phyloP scores from a whole-genome alignment of 2,113 vertebrate genomes.

The Dendropsophus ebraccatus region DNA sequence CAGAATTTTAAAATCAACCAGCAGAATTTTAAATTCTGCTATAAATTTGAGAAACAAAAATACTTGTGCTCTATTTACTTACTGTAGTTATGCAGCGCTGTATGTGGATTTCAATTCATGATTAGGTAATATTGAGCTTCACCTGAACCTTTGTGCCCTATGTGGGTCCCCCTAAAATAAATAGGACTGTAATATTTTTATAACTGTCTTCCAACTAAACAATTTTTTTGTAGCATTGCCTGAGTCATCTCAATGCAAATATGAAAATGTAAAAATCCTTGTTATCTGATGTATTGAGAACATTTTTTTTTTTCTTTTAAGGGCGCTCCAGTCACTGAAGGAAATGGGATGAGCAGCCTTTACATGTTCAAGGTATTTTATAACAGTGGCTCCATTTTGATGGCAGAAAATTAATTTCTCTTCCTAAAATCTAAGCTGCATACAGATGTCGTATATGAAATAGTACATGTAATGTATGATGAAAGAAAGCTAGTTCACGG shows the following conservation, averaged over 20 bases:
- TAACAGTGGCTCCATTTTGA: not conserved
- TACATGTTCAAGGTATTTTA: slow-evolving; percentile 94
- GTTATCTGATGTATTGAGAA: not conserved
- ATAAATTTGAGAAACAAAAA: not conserved
- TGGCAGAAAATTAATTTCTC: not conserved
- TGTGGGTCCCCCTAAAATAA: not conserved
- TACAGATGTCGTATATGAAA: no score
- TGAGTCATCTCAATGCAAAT: not conserved
- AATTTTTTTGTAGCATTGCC: not conserved
- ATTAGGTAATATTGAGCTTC: not conserved
- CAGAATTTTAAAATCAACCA: no score
- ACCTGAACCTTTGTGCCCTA: not conserved
- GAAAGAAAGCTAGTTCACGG: no score
- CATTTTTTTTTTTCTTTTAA: slow-evolving; percentile 66
- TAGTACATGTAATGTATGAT: no score
- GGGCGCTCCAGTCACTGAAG: slow-evolving; percentile 83
- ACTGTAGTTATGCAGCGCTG: no score
- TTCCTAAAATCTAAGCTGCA: not conserved
- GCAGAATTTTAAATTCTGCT: no score
- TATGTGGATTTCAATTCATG: no score
- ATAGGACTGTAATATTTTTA: not conserved
- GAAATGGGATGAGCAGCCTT: slow-evolving; percentile 95
- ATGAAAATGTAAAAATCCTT: not conserved
- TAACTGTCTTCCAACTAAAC: not conserved
- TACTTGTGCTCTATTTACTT: not conserved